Base-by-base conservation (phyloP, 2,113 vertebrate genomes). In the Hydropotes inermis region DNA sequence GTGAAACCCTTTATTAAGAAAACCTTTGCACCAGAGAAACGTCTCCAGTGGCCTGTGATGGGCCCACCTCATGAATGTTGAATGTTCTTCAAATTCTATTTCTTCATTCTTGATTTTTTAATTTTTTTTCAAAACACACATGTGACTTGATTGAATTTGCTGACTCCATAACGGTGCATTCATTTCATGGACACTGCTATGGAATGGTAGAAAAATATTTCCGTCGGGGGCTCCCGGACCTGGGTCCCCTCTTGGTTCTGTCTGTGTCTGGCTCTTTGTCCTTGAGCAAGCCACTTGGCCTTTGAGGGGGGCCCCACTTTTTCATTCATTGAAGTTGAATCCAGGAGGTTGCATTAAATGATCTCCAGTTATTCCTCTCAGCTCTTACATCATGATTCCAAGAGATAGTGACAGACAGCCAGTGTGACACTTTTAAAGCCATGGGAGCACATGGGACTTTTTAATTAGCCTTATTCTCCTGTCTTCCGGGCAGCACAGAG, bases 1-100 rank as follows among this genome's bases (percentile, higher is more conserved):
- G 95, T 98, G 98, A 98, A 98, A 98, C 98, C 97, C 98, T 98
- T 98, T 98, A 98, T 98, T 97, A 98, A 98, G 98, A 98, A 98
- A 98, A 98, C 98, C 98, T 98, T 98, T 98, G 98, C 98, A 96
- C 98, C 92, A 6, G 12, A 91, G 97, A 96, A 95, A 70, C 39
- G 78, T 98, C 98, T 97, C 98, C 50, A 3, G 98, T 89, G 98
- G 91, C 97, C 95, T 19, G 89, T 97, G 97, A 85, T 94, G 93
- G 95, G 89, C 97, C 45, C 97, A 97, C 64, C 61, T 97, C 98
- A 98, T 99, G 98, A 98, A 99, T 98, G 98, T 97, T 98, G 98
- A 97, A 98, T 98, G 98, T 95, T 98, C 98, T 98, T 98, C 98
- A 98, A 98, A 98, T 98, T 98, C 98, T 60, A 57, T 94, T 98